phyloP scores from a whole-genome alignment of 30 jellyfish, hydroid and myxozoan genomes.

The Cassiopea andromeda region DNA sequence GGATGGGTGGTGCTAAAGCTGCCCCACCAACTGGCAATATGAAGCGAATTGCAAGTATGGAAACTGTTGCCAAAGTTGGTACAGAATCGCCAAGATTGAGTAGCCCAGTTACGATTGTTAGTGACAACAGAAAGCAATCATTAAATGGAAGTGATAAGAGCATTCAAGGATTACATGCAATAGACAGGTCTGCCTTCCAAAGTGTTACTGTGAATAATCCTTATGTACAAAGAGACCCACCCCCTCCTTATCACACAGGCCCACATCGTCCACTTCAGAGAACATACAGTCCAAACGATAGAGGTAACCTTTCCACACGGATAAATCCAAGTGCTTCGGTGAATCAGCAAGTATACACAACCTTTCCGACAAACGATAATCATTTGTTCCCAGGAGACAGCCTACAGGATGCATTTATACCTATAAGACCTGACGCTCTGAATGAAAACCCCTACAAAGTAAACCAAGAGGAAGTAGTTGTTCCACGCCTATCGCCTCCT shows the following conservation, averaged over 20 bases:
- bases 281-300: slow-evolving; percentile 63
- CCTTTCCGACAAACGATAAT: slow-evolving; percentile 18
- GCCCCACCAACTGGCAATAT: slow-evolving; percentile 39
- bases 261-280: slow-evolving; percentile 63
- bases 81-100: slow-evolving; percentile 53
- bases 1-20: slow-evolving; percentile 49
- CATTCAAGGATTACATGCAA: slow-evolving; percentile 7
- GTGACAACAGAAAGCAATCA: slow-evolving; percentile 63
- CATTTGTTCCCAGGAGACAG: slow-evolving; percentile 27
- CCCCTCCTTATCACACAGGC: slow-evolving; percentile 52
- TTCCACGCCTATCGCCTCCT: slow-evolving; percentile 66
- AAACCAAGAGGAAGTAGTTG: slow-evolving; percentile 31
- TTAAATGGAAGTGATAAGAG: slow-evolving; percentile 19
- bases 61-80: slow-evolving; percentile 53
- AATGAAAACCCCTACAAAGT: slow-evolving; percentile 34
- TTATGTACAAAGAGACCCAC: slow-evolving; percentile 40
- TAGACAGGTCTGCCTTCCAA: slow-evolving; percentile 74
- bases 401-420: slow-evolving; percentile 60
- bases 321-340: slow-evolving; percentile 9
- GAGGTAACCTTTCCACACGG: slow-evolving; percentile 30
- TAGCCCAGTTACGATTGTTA: slow-evolving; percentile 70
- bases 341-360: slow-evolving; percentile 14
- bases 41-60: slow-evolving; percentile 76
- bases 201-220: slow-evolving; percentile 13
- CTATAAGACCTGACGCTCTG: slow-evolving; percentile 37